Conservation (phyloP, 2,797 vertebrate species). For the Lithobates pipiens region DNA sequence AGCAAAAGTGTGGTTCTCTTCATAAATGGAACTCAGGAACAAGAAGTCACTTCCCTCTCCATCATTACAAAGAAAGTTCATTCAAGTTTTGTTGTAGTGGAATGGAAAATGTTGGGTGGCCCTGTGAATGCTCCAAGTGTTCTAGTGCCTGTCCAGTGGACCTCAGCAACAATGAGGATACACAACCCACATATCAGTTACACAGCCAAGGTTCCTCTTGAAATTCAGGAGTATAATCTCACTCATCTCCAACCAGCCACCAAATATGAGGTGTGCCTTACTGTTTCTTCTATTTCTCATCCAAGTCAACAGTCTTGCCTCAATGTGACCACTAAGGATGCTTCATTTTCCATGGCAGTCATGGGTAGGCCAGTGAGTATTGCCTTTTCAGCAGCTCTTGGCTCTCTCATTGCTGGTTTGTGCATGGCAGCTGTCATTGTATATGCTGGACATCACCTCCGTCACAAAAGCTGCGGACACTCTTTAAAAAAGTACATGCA, state of each 20-base stretch:
- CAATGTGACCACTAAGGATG: conserved; percentile 83
- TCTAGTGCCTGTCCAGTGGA: conserved; percentile 70
- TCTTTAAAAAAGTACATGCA: conserved; percentile 85
- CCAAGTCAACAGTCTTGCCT: conserved; percentile 75
- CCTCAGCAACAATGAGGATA: conserved; percentile 81
- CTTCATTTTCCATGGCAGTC: conserved; percentile 77
- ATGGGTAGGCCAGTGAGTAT: conserved; percentile 76
- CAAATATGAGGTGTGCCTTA: conserved; percentile 81
- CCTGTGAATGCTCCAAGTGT: conserved; percentile 31
- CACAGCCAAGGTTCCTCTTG: conserved; percentile 81
- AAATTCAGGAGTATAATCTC: conserved; percentile 84
- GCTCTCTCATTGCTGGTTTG: conserved; percentile 82
- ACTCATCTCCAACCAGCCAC: conserved; percentile 84
- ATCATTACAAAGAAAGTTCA: conserved; percentile 77
- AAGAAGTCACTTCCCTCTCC: conserved; percentile 67
- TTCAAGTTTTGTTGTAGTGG: conserved; percentile 81
- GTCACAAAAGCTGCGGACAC: conserved; percentile 79
- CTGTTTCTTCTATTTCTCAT: conserved; percentile 68
- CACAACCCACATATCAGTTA: conserved; percentile 85
- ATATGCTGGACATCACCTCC: conserved; percentile 79
- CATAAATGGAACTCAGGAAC: conserved; percentile 61
- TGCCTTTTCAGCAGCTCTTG: conserved; percentile 81
- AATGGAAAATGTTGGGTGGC: conserved; percentile 77
- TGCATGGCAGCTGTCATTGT: conserved; percentile 81
- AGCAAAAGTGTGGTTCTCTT: conserved; percentile 62